Conservation (phyloP, 2,888 invertebrate genomes). For the Elaeidobius kamerunicus region DNA sequence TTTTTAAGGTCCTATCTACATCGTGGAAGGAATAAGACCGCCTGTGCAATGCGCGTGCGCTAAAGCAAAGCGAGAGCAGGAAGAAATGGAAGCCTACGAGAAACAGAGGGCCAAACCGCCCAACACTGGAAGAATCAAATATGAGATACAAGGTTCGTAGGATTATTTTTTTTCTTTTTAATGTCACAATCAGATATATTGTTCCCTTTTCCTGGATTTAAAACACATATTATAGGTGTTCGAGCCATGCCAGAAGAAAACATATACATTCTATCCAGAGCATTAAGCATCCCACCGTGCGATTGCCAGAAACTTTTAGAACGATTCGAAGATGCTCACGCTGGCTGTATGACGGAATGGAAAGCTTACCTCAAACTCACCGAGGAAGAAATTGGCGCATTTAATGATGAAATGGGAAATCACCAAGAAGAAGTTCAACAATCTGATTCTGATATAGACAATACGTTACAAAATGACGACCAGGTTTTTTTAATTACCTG, state of each 20-base stretch:
- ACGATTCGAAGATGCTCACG: slow-evolving; percentile 40
- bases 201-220: too few species aligned
- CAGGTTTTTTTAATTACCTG: too few species aligned
- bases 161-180: too few species aligned
- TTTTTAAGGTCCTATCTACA: slow-evolving; percentile 38
- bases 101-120: slow-evolving; percentile 39
- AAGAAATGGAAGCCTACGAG: slow-evolving; percentile 34
- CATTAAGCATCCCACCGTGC: slow-evolving; percentile 39
- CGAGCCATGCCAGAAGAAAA: slow-evolving; percentile 42
- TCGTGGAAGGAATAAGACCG: slow-evolving; percentile 35
- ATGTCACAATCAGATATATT: too few species aligned
- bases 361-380: slow-evolving; percentile 27
- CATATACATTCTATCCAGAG: slow-evolving; percentile 40
- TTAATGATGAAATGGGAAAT: slow-evolving; percentile 8
- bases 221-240: too few species aligned
- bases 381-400: slow-evolving; percentile 21
- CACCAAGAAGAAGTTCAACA: too few species aligned
- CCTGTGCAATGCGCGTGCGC: slow-evolving; percentile 37
- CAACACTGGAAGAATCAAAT: slow-evolving; percentile 39
- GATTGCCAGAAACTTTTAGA: slow-evolving; percentile 42
- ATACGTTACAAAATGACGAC: too few species aligned
- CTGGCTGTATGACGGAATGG: slow-evolving; percentile 35
- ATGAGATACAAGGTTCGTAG: slow-evolving; percentile 28
- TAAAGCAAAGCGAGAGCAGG: slow-evolving; percentile 29
- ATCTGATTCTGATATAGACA: too few species aligned